Base-by-base conservation (phyloP, 2,113 vertebrate species). In the Holacanthus passer region DNA sequence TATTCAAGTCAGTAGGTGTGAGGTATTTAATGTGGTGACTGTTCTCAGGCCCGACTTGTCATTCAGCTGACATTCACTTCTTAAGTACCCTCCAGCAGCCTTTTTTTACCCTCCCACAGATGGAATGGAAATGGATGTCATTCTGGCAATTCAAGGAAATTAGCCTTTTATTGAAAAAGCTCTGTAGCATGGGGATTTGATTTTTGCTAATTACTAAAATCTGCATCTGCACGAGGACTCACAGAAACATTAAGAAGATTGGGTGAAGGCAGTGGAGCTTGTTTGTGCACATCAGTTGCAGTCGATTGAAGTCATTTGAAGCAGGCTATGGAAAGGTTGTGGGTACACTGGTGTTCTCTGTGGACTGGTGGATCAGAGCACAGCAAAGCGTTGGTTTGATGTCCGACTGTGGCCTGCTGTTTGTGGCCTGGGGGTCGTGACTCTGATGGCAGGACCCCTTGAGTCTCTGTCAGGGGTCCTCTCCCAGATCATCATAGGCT, bases 401-500 rank as follows among this genome's bases (percentile, higher is more conserved):
- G 83, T 89, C 66, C 72, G 47, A 41, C 29, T 52, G 59, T 74
- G 80, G 84, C 74, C 81, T 78, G 76, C 55, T 62, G 59, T 82
- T 88, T 75, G 74, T 84, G 75, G 56, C 72, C 67, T 55, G 63
- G 80, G 69, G 87, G 91, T 91, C 48, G 66, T 73, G 87, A 86
- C 82, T 89, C 82, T 2, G 10, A 64, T 58, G 83, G 72, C 72
- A 76, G 84, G 77, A 74, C 47, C 55, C 69, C 64, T 81, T 63
- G 68, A 89, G 72, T 43, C 64, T 85, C 81, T 86, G 84, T 89
- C 90, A 86, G 80, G 65, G 70, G 41, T 78, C 72, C 83, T 77
- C 73, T 84, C 77, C 75, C 35, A 27, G 37, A 79, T 79, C 79
- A 60, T 86, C 83, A 81, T 86, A 73, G 74, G 55, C 66, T 74